These are phyloP conservation scores for Zaprionus africanus DNA, from an alignment of 1,140 invertebrate genomes.

Conservation along the genomic window DNA sequence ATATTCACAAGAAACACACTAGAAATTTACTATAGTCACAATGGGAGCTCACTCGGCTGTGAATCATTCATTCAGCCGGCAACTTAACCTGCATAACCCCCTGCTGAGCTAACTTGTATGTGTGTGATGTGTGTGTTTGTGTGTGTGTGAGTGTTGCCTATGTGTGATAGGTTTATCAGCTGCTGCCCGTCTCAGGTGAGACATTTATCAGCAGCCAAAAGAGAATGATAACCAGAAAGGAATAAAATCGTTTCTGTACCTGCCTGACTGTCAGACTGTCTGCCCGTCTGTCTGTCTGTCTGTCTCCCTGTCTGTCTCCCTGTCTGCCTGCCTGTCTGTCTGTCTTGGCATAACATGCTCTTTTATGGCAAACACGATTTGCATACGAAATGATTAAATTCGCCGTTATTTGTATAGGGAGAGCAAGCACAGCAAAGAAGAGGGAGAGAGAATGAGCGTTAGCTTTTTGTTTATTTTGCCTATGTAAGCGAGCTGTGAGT, in stretches of 20 bases:
- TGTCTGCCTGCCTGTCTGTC: conserved; percentile 7
- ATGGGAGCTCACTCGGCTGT: conserved; percentile 21
- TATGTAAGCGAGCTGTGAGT: conserved; percentile 14
- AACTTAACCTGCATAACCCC: conserved; percentile 1
- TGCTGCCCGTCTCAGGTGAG: conserved; percentile 42
- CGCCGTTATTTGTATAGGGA: conserved; percentile 51
- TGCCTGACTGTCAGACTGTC: not conserved
- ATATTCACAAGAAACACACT: too few relatives aligned
- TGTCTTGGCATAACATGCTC: conserved; percentile 42
- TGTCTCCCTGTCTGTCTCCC: not conserved
- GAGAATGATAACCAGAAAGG: conserved; percentile 2
- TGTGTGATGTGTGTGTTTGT: not conserved
- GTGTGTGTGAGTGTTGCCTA: not conserved
- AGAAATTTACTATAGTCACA: conserved; percentile 3
- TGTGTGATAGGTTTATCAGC: conserved; percentile 42
- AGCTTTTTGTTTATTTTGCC: conserved; percentile 42
- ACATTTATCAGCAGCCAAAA: conserved; percentile 38
- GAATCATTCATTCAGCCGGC: conserved; percentile 33
- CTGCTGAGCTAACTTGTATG: not conserved
- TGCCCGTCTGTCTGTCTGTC: not conserved
- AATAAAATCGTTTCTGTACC: conserved; percentile 30
- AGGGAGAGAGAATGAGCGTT: conserved; percentile 13
- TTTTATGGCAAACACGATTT: conserved; percentile 70
- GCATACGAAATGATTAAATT: conserved; percentile 74
- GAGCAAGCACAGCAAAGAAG: not conserved